Evolutionary conservation across 2,888 invertebrate genomes (phyloP).

Genomic region (Falcaria lacertinaria): DNA sequence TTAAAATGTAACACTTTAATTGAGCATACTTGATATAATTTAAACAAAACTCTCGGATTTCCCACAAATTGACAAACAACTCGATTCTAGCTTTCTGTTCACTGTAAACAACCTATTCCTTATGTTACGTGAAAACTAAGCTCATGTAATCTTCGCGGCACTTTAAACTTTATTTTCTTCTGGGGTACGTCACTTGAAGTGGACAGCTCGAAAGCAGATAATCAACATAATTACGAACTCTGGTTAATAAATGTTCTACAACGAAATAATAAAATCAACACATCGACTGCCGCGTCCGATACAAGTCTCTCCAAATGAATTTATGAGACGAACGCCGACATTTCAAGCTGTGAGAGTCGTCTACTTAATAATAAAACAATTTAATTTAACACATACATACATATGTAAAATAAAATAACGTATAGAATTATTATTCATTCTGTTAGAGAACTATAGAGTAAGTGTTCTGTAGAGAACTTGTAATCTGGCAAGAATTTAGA

Average conservation of each 20-base stretch:
- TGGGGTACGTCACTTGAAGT: slow-evolving; percentile 25
- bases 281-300: slow-evolving; percentile 11
- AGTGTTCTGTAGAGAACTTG: too few species aligned
- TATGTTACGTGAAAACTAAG: slow-evolving; percentile 1
- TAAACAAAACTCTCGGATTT: slow-evolving; percentile 59
- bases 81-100: slow-evolving; percentile 18
- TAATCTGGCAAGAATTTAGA: too few species aligned
- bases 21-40: slow-evolving; percentile 38
- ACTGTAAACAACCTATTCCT: neutral
- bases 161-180: slow-evolving; percentile 11
- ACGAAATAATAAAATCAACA: slow-evolving; percentile 6
- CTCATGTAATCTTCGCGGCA: too few species aligned
- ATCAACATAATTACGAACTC: slow-evolving; percentile 22
- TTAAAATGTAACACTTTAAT: slow-evolving; percentile 54
- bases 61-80: slow-evolving; percentile 58
- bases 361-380: neutral
- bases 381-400: neutral
- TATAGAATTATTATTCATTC: too few species aligned
- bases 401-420: too few species aligned
- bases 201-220: slow-evolving; percentile 32
- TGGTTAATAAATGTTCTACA: too few species aligned
- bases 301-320: slow-evolving; percentile 10
- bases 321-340: slow-evolving; percentile 8
- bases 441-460: too few species aligned
- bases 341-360: neutral